phyloP scores from a whole-genome alignment of 1,140 invertebrate genomes.

The Diachasma alloeum region DNA sequence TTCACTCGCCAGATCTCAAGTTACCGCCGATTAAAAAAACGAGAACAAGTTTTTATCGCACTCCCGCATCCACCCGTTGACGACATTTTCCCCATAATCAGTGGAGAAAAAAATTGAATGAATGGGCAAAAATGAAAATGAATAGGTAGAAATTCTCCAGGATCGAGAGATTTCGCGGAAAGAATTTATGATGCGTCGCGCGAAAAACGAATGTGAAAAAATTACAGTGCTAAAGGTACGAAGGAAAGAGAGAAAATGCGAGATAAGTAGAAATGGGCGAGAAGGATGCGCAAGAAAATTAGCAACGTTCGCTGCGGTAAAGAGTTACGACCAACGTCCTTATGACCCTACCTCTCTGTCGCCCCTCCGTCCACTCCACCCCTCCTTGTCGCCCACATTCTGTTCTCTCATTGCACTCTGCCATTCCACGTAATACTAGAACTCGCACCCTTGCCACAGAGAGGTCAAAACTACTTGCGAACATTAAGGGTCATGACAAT shows the following conservation, averaged over 20 bases:
- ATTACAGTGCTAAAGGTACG: background rate
- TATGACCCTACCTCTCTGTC: background rate
- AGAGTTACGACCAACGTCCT: slow-evolving; percentile 23
- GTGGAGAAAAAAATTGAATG: background rate
- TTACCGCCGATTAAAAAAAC: too few relatives aligned
- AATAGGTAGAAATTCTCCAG: background rate
- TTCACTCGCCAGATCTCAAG: too few relatives aligned
- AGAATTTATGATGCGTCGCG: background rate
- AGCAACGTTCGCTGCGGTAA: slow-evolving; percentile 24
- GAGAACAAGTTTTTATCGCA: too few relatives aligned
- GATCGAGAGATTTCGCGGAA: background rate
- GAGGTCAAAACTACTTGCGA: slow-evolving; percentile 34
- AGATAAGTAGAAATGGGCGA: slow-evolving; percentile 5
- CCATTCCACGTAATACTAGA: background rate
- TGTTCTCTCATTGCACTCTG: background rate
- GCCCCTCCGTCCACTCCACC: background rate
- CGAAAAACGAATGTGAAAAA: background rate
- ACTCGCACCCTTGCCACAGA: background rate
- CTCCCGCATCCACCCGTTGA: background rate
- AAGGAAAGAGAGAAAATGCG: background rate
- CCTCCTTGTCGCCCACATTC: background rate
- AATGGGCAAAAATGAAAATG: background rate
- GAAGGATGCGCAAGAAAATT: slow-evolving; percentile 33
- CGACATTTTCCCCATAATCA: background rate
- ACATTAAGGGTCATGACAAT: slow-evolving; percentile 43